Conservation (phyloP, 2,888 invertebrate species). For the Sarcophaga carnaria region DNA sequence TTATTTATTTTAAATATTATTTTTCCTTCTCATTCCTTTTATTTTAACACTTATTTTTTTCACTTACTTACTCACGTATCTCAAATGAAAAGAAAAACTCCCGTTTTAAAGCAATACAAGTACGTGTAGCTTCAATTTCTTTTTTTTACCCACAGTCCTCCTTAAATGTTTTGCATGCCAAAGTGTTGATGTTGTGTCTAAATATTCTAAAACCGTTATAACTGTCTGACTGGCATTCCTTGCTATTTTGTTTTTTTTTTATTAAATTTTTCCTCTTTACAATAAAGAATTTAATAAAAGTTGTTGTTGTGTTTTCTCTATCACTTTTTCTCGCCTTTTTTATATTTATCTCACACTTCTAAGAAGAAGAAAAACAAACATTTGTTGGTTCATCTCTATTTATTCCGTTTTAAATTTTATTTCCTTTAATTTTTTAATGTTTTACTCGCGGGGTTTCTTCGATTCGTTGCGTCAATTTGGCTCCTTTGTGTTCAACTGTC, state of each 20-base stretch:
- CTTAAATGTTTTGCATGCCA: constrained; percentile 12
- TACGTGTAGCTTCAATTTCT: not conserved
- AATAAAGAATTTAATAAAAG: not conserved
- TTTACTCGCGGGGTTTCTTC: constrained; percentile 47
- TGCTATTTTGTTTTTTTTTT: not conserved
- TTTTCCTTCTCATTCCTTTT: not conserved
- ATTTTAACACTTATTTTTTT: no score
- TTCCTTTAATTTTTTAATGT: not conserved
- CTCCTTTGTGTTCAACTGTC: constrained; percentile 69
- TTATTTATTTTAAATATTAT: not conserved
- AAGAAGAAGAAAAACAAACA: not conserved
- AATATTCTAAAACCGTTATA: constrained; percentile 16
- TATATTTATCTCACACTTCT: not conserved
- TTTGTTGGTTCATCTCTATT: constrained; percentile 11
- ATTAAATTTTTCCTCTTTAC: not conserved
- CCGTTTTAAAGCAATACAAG: not conserved
- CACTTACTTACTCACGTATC: not conserved
- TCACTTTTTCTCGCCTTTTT: not conserved
- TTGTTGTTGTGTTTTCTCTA: constrained; percentile 7
- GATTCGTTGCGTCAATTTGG: constrained; percentile 59
- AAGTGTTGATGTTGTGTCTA: constrained; percentile 25
- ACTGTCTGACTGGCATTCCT: not conserved
- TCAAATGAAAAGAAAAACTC: not conserved
- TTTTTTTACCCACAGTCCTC: no score
- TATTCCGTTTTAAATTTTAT: constrained; percentile 30